Base-by-base conservation (phyloP, 2,113 vertebrate species). In the Riparia riparia region DNA sequence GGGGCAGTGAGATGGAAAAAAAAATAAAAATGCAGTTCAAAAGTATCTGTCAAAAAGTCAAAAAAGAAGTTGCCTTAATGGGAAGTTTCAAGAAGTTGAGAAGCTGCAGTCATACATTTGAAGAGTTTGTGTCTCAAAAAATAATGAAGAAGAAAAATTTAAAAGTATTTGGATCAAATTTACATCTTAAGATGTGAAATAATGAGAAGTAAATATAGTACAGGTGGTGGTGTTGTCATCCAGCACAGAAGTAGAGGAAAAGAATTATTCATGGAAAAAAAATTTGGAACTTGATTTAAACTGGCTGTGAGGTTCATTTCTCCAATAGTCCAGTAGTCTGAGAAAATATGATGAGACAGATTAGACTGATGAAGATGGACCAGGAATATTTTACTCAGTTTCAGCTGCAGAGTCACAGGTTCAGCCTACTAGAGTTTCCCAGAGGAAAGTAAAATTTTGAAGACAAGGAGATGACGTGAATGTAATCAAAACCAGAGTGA, bases 261-360 rank as follows among this genome's bases (percentile, higher is more conserved):
- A 84, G 32, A 84, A 78, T 31, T 71, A n/a, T 94, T 91, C 73
- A 94, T 96, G 89, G 78, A 93, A 82, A 78, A 89, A 95, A 70
- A 95, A 82, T 65, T 65, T 91, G 82, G 63, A 90, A 42, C 65
- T 93, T 69, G 47, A 24, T 88, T 94, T 90, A 58, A 95, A 72
- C 58, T 85, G 70, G 24, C 70, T 91, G 39, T 82, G 68, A 88
- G 63, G 28, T 69, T 88, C 10, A 9, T 85, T 87, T 63, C 64
- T 91, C 29, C 63, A 54, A 1, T 32, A 91, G 74, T 91, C 29
- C 63, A 54, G 0, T 32, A 91, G 74, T 85, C 53, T 84, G 65
- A 82, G 65, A 91, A 93, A 91, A 89, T 74, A 63, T 16, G 68
- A 63, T 16, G 68, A 94, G 63, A 82, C 61, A 53, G 63, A 90